Percentiles rank a stretch among this genome's conserved stretches.
Evolutionary conservation across 1,140 invertebrate species (phyloP).

Genomic region (Arion vulgaris): DNA sequence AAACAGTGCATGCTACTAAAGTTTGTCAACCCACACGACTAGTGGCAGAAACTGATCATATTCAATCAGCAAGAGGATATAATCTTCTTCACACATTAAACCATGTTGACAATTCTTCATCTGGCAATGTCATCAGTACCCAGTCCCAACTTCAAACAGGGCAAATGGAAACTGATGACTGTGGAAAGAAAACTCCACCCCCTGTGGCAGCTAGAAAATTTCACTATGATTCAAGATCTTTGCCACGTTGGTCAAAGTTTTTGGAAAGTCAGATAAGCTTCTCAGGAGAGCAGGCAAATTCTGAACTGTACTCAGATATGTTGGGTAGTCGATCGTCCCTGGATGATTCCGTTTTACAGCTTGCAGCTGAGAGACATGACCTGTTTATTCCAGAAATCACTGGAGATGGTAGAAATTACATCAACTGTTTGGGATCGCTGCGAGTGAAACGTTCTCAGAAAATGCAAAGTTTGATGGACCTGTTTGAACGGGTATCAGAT

Average conservation of each 20-base stretch:
- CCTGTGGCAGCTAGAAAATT: constrained; percentile 21
- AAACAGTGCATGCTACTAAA: constrained; percentile 45
- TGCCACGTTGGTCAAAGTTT: constrained; percentile 12
- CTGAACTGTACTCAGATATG: constrained; percentile 39
- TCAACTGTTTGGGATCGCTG: constrained; percentile 55
- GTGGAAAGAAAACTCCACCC: constrained; percentile 28
- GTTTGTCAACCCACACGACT: constrained; percentile 46
- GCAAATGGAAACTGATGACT: constrained; percentile 24
- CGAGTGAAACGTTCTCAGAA: constrained; percentile 59
- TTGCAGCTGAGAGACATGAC: constrained; percentile 56
- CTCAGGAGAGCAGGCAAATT: not conserved
- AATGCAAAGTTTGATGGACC: constrained; percentile 60
- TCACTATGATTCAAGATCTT: constrained; percentile 17
- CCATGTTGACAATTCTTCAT: not conserved
- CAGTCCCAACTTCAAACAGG: constrained; percentile 17
- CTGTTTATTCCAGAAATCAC: constrained; percentile 45
- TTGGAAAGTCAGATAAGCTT: constrained; percentile 15
- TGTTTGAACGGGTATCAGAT: constrained; percentile 59
- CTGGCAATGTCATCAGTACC: not conserved
- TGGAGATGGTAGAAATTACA: constrained; percentile 38
- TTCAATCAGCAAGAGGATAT: not conserved
- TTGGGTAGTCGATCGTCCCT: constrained; percentile 56
- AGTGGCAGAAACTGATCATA: constrained; percentile 39
- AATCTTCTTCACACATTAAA: not conserved
- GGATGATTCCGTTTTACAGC: constrained; percentile 61